These are phyloP conservation scores for Rostratula benghalensis DNA, from an alignment of 2,113 vertebrate genomes.

Conservation along the genomic window DNA sequence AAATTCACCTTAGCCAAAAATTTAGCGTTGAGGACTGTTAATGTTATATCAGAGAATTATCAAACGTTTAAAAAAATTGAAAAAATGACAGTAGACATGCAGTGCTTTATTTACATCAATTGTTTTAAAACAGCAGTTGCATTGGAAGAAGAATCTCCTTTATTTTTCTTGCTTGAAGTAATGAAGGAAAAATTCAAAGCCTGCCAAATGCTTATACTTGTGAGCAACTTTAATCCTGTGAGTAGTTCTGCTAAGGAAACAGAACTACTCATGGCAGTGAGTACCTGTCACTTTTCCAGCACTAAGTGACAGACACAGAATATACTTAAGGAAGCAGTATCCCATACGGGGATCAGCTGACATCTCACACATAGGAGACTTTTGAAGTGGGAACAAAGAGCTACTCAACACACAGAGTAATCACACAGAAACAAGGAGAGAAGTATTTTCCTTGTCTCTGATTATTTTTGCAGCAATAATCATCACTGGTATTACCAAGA, in stretches of 20 bases:
- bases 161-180: not conserved
- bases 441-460: not conserved
- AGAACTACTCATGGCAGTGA: not conserved
- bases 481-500: not conserved
- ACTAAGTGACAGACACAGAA: not conserved
- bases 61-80: not conserved
- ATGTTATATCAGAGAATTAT: not conserved
- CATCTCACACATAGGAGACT: not conserved
- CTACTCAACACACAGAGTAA: not conserved
- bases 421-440: not conserved
- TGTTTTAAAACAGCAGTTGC: not conserved
- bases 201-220: not conserved
- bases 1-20: not conserved
- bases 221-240: constrained; percentile 5
- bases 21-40: not conserved
- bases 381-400: not conserved
- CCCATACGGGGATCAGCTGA: not conserved
- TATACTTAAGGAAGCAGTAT: not conserved
- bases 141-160: not conserved
- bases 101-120: not conserved
- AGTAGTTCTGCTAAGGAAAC: not conserved
- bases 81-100: not conserved
- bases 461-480: not conserved
- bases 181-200: not conserved
- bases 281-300: constrained; percentile 4